Conservation (phyloP, 2,797 vertebrate genomes). For the Oryzias dopingdopingensis region DNA sequence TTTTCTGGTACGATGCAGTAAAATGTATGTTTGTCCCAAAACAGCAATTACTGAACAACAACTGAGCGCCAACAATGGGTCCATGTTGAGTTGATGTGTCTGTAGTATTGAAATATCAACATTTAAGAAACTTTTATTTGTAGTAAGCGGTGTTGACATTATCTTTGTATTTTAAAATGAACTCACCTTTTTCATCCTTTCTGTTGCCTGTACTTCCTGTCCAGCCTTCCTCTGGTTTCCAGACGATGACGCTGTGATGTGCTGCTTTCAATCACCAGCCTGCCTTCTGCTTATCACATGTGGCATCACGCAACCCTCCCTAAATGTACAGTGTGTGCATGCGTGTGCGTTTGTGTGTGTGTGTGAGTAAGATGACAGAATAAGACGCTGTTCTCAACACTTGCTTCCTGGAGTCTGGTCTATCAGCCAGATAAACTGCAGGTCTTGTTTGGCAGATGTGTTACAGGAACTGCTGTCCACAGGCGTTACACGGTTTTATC, state of each 20-base stretch:
- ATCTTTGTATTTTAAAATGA: neutral
- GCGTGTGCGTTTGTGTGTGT: slow-evolving; percentile 10
- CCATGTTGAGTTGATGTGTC: no score
- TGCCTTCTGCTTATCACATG: slow-evolving; percentile 52
- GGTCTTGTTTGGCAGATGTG: slow-evolving; percentile 54
- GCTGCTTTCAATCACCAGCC: slow-evolving; percentile 40
- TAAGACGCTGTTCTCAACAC: slow-evolving; percentile 55
- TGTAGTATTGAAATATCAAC: no score
- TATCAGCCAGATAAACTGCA: slow-evolving; percentile 67
- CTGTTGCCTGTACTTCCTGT: neutral
- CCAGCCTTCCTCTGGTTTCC: neutral
- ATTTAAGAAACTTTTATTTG: no score
- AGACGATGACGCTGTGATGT: slow-evolving; percentile 18
- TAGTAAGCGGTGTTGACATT: no score
- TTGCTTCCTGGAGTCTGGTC: slow-evolving; percentile 64
- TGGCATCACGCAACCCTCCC: slow-evolving; percentile 24
- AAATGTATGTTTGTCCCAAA: no score
- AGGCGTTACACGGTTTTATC: slow-evolving; percentile 48
- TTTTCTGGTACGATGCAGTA: no score
- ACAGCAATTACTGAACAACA: no score
- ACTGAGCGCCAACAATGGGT: no score
- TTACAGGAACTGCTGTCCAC: slow-evolving; percentile 55
- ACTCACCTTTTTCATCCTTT: neutral
- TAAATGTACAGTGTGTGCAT: slow-evolving; percentile 10
- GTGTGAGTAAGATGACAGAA: slow-evolving; percentile 33